Percentiles rank a stretch among this genome's conserved stretches.
Conservation (phyloP, 2,113 vertebrate species). For the Galemys pyrenaicus region DNA sequence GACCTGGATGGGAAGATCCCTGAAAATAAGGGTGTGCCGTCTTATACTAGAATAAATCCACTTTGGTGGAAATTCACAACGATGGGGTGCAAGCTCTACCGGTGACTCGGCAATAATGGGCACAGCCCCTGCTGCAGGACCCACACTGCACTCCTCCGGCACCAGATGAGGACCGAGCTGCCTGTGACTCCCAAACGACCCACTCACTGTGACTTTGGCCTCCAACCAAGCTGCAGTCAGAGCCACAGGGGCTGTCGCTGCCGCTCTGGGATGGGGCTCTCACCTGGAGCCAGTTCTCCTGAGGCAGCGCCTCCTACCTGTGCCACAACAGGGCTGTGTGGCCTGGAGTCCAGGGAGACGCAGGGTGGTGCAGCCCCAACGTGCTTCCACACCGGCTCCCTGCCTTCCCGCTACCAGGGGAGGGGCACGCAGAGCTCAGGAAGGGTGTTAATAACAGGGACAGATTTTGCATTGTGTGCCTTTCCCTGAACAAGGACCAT, state of each 20-base stretch:
- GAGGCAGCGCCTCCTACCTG: constrained; percentile 89
- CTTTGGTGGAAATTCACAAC: constrained; percentile 81
- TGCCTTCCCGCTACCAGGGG: too few relatives aligned
- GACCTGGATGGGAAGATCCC: constrained; percentile 92
- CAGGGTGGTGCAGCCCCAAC: too few relatives aligned
- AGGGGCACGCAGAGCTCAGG: too few relatives aligned
- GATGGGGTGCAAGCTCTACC: constrained; percentile 70
- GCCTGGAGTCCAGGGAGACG: too few relatives aligned
- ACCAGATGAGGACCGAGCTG: background rate
- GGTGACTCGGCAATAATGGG: constrained; percentile 87
- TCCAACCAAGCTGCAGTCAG: constrained; percentile 90
- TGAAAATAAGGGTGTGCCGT: constrained; percentile 90
- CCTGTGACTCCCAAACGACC: constrained; percentile 91
- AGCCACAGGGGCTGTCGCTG: constrained; percentile 84
- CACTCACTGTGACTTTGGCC: constrained; percentile 91
- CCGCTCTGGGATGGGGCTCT: constrained; percentile 92
- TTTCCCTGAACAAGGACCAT: constrained; percentile 81
- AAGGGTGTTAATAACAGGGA: constrained; percentile 87
- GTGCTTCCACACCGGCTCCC: too few relatives aligned
- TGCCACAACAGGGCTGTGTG: constrained; percentile 75
- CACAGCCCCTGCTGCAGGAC: constrained; percentile 91
- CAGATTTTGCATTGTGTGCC: constrained; percentile 91
- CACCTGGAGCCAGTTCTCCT: constrained; percentile 91
- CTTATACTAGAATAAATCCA: constrained; percentile 92
- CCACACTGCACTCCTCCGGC: background rate